These are phyloP conservation scores for Pycnomerus fuliginosus DNA, from an alignment of 2,888 invertebrate genomes.

Conservation along the genomic window DNA sequence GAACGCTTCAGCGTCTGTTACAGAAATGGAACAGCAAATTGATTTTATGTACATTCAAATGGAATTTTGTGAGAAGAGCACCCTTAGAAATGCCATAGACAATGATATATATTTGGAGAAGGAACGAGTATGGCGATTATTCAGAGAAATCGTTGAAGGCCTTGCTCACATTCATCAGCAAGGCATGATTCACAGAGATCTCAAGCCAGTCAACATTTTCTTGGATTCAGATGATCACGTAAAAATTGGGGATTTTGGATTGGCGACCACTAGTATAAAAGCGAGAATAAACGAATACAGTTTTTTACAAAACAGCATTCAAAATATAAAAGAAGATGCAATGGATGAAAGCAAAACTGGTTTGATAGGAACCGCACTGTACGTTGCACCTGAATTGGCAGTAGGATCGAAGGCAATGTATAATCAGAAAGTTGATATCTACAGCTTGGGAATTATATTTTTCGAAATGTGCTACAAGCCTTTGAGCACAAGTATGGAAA, in stretches of 20 bases:
- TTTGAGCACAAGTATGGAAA: constrained; percentile 85
- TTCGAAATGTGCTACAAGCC: constrained; percentile 94
- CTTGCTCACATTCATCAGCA: constrained; percentile 90
- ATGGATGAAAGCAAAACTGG: constrained; percentile 64
- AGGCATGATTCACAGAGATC: constrained; percentile 82
- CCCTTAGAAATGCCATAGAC: constrained; percentile 86
- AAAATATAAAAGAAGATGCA: constrained; percentile 42
- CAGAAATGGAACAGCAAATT: constrained; percentile 17
- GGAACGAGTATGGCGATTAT: constrained; percentile 85
- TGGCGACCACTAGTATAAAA: constrained; percentile 79
- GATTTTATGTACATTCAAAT: constrained; percentile 88
- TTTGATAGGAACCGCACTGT: constrained; percentile 91
- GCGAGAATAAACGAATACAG: constrained; percentile 37
- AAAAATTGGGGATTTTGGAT: constrained; percentile 97
- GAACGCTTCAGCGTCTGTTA: too few relatives aligned
- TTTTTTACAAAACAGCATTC: constrained; percentile 34
- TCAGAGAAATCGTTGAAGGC: constrained; percentile 92
- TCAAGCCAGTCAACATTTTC: constrained; percentile 93
- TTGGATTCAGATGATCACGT: constrained; percentile 92
- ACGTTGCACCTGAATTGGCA: constrained; percentile 91
- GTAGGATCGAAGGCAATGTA: constrained; percentile 71
- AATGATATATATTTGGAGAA: constrained; percentile 72
- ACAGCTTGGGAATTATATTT: constrained; percentile 79
- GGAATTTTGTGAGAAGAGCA: constrained; percentile 98
- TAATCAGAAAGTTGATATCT: constrained; percentile 80